Evolutionary conservation across 2,888 invertebrate species (phyloP).

Genomic region (Rhagonycha lutea): DNA sequence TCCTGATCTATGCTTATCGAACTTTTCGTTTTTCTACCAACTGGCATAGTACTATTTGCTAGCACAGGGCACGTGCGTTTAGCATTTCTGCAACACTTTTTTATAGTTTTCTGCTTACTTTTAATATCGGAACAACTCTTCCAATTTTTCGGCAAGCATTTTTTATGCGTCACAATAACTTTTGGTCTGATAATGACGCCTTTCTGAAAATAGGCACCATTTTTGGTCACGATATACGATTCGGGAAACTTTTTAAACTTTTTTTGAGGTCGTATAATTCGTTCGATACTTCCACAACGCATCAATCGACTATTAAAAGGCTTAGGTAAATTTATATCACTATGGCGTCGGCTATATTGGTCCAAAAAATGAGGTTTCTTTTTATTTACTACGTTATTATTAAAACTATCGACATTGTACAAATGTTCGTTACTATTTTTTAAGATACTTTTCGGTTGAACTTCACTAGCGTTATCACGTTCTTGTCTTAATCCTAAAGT

Average conservation of each 20-base stretch:
- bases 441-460: constrained; percentile 45
- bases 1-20: constrained; percentile 44
- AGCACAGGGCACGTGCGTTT: constrained; percentile 52
- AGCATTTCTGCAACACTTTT: constrained; percentile 54
- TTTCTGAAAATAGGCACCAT: constrained; percentile 18
- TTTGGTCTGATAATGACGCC: constrained; percentile 36
- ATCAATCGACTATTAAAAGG: constrained; percentile 56
- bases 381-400: constrained; percentile 39
- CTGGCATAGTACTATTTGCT: constrained; percentile 40
- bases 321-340: constrained; percentile 59
- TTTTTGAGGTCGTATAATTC: constrained; percentile 41
- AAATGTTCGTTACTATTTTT: constrained; percentile 46
- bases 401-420: constrained; percentile 39
- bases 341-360: constrained; percentile 53
- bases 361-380: constrained; percentile 41
- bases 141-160: constrained; percentile 50
- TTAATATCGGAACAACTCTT: constrained; percentile 55
- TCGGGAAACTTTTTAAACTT: constrained; percentile 54
- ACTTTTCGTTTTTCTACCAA: constrained; percentile 48
- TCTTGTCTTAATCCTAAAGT: constrained; percentile 53
- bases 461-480: constrained; percentile 42
- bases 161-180: constrained; percentile 44
- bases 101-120: constrained; percentile 41
- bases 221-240: constrained; percentile 52
- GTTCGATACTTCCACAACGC: constrained; percentile 53